These are phyloP conservation scores for Tylochromis polylepis DNA, from an alignment of 2,113 vertebrate genomes.

Conservation along the genomic window DNA sequence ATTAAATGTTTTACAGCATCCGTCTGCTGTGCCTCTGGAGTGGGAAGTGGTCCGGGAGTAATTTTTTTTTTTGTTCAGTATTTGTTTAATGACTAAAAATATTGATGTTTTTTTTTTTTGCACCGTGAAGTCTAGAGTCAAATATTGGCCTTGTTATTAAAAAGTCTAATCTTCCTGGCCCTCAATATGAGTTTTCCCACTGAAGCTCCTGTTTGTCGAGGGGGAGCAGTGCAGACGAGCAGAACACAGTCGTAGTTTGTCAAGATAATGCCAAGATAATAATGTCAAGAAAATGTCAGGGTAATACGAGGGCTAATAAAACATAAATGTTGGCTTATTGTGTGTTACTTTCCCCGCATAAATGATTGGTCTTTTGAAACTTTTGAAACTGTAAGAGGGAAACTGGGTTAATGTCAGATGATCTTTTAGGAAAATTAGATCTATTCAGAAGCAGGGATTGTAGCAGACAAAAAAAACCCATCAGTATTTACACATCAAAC, in stretches of 20 bases:
- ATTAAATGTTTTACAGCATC: slow-evolving; percentile 60
- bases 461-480: neutral
- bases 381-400: neutral
- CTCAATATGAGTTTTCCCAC: slow-evolving; percentile 22
- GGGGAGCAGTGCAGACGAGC: neutral
- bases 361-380: neutral
- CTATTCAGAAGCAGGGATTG: neutral
- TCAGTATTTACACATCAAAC: neutral
- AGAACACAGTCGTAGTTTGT: neutral
- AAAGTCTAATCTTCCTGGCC: slow-evolving; percentile 4
- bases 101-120: slow-evolving; percentile 24
- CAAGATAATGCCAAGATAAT: slow-evolving; percentile 25
- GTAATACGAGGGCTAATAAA: slow-evolving; percentile 23
- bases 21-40: slow-evolving; percentile 24
- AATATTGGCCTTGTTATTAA: slow-evolving; percentile 50
- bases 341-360: neutral
- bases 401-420: neutral
- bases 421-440: neutral
- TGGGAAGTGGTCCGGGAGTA: neutral
- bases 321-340: neutral
- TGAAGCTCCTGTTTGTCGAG: neutral
- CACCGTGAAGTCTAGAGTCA: neutral
- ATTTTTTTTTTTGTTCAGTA: neutral
- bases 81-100: slow-evolving; percentile 39
- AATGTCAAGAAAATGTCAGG: slow-evolving; percentile 40